Conservation (phyloP, 2,113 vertebrate species). For the Ammodytes marinus region DNA sequence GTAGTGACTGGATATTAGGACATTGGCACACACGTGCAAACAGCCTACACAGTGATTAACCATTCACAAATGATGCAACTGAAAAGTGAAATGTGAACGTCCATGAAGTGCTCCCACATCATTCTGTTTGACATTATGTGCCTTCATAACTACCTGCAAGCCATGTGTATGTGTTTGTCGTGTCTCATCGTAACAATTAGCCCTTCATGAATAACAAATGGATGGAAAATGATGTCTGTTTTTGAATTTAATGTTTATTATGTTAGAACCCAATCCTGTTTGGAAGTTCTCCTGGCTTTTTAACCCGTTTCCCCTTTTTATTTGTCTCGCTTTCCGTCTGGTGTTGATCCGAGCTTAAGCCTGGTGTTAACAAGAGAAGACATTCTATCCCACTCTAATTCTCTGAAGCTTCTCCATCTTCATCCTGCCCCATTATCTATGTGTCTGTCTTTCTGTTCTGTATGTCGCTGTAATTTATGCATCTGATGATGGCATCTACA, state of each 20-base stretch:
- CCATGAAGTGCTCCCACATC: conserved; percentile 27
- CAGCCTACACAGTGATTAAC: conserved; percentile 29
- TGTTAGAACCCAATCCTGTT: conserved; percentile 41
- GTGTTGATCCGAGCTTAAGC: conserved; percentile 58
- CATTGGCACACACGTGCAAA: conserved; percentile 26
- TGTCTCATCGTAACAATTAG: conserved; percentile 35
- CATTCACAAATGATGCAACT: conserved; percentile 8
- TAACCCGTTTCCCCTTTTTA: conserved; percentile 28
- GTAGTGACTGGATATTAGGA: neutral
- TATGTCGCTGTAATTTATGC: conserved; percentile 3
- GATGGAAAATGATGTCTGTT: neutral
- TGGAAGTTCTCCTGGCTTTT: conserved; percentile 23
- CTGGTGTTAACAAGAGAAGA: conserved; percentile 58
- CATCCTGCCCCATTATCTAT: conserved; percentile 23
- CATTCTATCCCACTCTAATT: conserved; percentile 58
- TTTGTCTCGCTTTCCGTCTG: conserved; percentile 49
- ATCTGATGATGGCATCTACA: neutral
- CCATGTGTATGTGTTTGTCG: conserved; percentile 33
- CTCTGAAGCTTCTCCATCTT: conserved; percentile 62
- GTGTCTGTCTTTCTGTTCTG: conserved; percentile 6
- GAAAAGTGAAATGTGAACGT: conserved; percentile 4
- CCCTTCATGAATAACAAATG: conserved; percentile 6
- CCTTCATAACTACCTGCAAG: conserved; percentile 34
- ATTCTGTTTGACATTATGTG: conserved; percentile 40
- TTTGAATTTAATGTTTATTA: conserved; percentile 1